Percentiles rank a stretch among this genome's conserved stretches.
Conservation (phyloP, 2,797 vertebrate genomes). For the Enteromius anoplus region DNA sequence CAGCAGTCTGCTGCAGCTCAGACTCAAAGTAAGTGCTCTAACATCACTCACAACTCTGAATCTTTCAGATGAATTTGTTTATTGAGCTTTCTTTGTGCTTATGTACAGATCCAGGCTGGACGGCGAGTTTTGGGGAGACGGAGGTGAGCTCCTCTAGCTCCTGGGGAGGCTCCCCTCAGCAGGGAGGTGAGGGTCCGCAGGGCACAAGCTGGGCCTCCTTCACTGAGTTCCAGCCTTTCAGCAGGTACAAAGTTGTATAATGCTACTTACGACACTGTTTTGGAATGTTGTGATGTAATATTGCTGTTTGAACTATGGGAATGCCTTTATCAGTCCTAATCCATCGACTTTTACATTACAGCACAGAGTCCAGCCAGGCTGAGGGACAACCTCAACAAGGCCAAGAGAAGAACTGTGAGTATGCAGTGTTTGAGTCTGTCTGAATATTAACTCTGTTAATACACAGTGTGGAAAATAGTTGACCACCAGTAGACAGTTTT, state of each 20-base stretch:
- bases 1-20: slow-evolving; percentile 51
- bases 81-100: slow-evolving; percentile 16
- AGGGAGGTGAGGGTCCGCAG: slow-evolving; percentile 65
- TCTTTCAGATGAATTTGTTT: background rate
- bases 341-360: slow-evolving; percentile 58
- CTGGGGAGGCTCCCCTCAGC: slow-evolving; percentile 75
- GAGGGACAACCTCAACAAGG: slow-evolving; percentile 44
- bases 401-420: slow-evolving; percentile 53
- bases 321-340: background rate
- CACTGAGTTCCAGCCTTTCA: slow-evolving; percentile 91
- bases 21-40: slow-evolving; percentile 41
- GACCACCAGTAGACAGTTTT: background rate
- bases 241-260: slow-evolving; percentile 74
- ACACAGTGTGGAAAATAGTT: background rate
- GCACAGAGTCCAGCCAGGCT: slow-evolving; percentile 82
- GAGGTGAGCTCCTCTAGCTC: slow-evolving; percentile 71
- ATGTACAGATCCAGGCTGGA: slow-evolving; percentile 80
- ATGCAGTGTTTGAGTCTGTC: slow-evolving; percentile 47
- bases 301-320: background rate
- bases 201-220: slow-evolving; percentile 91
- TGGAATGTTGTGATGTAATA: background rate
- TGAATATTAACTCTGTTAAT: slow-evolving; percentile 21
- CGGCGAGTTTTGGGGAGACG: slow-evolving; percentile 80
- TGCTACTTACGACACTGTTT: background rate
- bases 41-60: background rate